Percentiles rank a stretch among this genome's conserved stretches.
Conservation (phyloP, 1,140 invertebrate genomes). For the Pseudomyrmex dendroicus region DNA sequence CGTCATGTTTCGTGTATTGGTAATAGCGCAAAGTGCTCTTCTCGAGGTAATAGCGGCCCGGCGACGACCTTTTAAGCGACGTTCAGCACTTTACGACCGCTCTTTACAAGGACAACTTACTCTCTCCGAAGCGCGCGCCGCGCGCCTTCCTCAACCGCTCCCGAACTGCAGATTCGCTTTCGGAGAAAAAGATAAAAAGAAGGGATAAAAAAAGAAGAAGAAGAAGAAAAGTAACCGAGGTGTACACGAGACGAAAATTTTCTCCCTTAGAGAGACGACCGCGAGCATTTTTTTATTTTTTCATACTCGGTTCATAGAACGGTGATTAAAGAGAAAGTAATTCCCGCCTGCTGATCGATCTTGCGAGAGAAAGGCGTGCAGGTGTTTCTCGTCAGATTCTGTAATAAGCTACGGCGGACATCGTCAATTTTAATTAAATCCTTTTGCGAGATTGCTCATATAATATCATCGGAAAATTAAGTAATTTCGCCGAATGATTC, state of each 20-base stretch:
- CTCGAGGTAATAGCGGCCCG: constrained; percentile 75
- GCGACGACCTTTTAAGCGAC: constrained; percentile 76
- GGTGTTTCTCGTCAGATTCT: constrained; percentile 52
- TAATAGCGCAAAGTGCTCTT: constrained; percentile 78
- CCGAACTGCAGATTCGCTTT: constrained; percentile 8
- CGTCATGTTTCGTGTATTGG: constrained; percentile 76
- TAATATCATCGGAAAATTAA: background rate
- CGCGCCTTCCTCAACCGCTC: background rate
- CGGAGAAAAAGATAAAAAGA: background rate
- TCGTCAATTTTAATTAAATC: constrained; percentile 22
- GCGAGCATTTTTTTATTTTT: constrained; percentile 47
- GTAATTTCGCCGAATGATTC: background rate
- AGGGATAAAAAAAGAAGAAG: too few species aligned
- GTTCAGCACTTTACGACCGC: constrained; percentile 75
- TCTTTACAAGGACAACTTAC: constrained; percentile 65
- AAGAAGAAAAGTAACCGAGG: constrained; percentile 13
- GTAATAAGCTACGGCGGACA: constrained; percentile 63
- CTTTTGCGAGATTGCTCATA: background rate
- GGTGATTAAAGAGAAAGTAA: constrained; percentile 58
- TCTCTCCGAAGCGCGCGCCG: background rate
- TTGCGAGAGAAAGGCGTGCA: constrained; percentile 57
- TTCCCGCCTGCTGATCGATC: constrained; percentile 65
- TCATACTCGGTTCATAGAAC: constrained; percentile 32
- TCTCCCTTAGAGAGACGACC: background rate
- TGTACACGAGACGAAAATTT: constrained; percentile 39